phyloP scores from a whole-genome alignment of 1,140 invertebrate species.

The Leguminivora glycinivorella region DNA sequence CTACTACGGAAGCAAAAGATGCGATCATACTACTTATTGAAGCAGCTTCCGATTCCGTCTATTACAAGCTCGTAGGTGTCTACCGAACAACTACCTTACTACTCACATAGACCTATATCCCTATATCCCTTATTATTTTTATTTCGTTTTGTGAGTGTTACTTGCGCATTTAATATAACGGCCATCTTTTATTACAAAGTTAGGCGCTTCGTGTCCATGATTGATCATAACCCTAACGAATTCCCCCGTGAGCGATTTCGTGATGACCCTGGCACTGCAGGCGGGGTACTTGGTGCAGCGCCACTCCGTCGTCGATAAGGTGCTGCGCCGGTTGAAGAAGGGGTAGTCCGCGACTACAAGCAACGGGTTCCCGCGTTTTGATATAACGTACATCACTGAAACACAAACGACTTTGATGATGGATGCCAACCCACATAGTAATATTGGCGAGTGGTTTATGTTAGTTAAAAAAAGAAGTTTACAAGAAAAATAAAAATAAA shows the following conservation, averaged over 20 bases:
- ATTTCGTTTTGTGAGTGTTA: no score
- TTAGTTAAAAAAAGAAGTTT: no score
- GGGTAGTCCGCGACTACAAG: neutral
- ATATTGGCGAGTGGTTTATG: no score
- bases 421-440: no score
- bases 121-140: no score
- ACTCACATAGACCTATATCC: no score
- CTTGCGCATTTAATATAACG: slow-evolving; percentile 15
- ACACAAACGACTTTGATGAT: neutral
- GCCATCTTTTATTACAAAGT: neutral
- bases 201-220: neutral
- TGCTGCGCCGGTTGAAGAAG: neutral
- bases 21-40: no score
- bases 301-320: neutral
- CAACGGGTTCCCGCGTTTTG: neutral
- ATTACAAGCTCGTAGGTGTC: no score
- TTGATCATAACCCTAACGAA: neutral
- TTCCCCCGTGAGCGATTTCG: neutral
- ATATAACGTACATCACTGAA: slow-evolving; percentile 1
- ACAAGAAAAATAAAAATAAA: no score
- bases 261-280: neutral
- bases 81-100: no score
- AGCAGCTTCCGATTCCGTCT: no score
- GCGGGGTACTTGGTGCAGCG: slow-evolving; percentile 10
- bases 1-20: no score